Conservation (phyloP, 2,113 vertebrate species). For the Microcebus griseorufus region DNA sequence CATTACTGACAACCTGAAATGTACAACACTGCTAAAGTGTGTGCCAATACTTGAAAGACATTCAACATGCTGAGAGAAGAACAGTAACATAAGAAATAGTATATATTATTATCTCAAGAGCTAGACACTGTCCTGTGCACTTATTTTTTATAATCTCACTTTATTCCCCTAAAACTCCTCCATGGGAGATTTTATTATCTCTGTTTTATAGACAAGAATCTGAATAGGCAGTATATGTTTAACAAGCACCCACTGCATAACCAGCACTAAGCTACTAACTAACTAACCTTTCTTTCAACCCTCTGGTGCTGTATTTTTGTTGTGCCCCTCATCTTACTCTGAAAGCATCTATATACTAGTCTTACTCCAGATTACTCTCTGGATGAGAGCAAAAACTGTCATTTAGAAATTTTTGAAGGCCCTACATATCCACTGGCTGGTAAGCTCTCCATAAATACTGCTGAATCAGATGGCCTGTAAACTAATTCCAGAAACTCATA, state of each 20-base stretch:
- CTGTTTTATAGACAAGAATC: not conserved
- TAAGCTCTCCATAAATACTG: rapidly evolving
- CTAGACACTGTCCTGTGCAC: not conserved
- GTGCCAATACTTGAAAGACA: not conserved
- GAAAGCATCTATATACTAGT: rapidly evolving
- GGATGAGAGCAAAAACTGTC: not conserved
- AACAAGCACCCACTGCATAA: no score
- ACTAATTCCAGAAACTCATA: not conserved
- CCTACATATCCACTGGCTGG: no score
- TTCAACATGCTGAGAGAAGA: not conserved
- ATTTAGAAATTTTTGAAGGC: not conserved
- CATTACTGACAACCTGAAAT: not conserved
- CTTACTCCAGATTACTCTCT: not conserved
- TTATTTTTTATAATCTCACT: no score
- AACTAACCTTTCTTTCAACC: not conserved
- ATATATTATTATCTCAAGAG: not conserved
- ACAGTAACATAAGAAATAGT: not conserved
- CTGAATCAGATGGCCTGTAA: no score
- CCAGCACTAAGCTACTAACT: not conserved
- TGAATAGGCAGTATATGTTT: not conserved
- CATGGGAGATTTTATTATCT: rapidly evolving
- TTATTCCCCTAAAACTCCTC: not conserved
- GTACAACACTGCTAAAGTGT: not conserved
- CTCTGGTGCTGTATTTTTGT: not conserved
- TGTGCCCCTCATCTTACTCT: no score